These are phyloP conservation scores for Grus americana DNA, from an alignment of 2,113 vertebrate genomes.

Conservation along the genomic window DNA sequence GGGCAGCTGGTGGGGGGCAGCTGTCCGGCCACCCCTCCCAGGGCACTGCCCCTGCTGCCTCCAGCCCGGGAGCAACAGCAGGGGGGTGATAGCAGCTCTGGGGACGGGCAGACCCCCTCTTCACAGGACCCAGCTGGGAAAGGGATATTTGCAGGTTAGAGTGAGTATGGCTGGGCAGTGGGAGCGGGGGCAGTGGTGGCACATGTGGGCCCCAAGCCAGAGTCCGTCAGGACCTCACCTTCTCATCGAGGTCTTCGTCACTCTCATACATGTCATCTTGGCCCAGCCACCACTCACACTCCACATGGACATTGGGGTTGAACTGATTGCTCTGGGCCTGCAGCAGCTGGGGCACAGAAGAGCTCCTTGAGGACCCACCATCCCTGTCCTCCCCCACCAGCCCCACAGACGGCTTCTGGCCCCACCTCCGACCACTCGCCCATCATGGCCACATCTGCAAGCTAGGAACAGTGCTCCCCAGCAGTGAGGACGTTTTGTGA, in stretches of 20 bases:
- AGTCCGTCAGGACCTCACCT: conserved; percentile 36
- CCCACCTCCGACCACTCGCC: accelerated
- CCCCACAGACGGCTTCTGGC: neutral
- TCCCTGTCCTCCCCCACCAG: neutral
- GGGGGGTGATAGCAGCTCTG: conserved; percentile 60
- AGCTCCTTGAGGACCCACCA: neutral
- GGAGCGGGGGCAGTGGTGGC: neutral
- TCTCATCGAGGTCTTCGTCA: conserved; percentile 76
- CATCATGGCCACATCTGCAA: neutral
- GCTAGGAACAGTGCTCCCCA: neutral
- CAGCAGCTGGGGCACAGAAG: conserved; percentile 27
- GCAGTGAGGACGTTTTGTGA: accelerated
- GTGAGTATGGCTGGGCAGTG: neutral
- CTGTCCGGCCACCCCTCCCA: neutral
- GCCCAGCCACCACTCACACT: conserved; percentile 72
- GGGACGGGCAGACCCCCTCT: conserved; percentile 43
- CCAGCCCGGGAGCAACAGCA: neutral
- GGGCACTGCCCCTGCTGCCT: conserved; percentile 31
- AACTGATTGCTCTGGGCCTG: conserved; percentile 75
- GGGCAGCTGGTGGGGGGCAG: neutral
- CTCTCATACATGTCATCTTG: conserved; percentile 77
- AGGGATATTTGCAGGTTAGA: neutral
- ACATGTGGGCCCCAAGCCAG: neutral
- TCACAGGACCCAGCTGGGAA: conserved; percentile 59
- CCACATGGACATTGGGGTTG: conserved; percentile 72